Evolutionary conservation across 2,888 invertebrate species (phyloP).

Genomic region (Philereme transversata): DNA sequence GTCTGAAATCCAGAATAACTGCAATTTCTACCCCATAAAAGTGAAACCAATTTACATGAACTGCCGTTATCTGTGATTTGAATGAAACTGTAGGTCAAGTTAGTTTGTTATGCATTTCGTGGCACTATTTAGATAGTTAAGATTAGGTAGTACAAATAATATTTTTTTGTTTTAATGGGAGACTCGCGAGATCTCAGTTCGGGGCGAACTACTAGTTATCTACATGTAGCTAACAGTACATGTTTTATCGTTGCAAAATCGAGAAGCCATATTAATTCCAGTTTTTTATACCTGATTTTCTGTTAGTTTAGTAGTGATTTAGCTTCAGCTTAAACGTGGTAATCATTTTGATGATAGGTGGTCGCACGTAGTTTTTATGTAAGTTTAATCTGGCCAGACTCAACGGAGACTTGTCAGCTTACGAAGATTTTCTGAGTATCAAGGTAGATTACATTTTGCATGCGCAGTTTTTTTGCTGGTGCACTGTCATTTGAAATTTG

Average conservation of each 20-base stretch:
- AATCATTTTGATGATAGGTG: conserved; percentile 54
- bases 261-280: conserved; percentile 18
- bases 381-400: conserved; percentile 48
- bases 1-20: too few relatives aligned
- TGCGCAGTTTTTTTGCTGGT: conserved; percentile 27
- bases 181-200: too few relatives aligned
- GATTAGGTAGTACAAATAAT: too few relatives aligned
- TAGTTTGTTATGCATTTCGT: too few relatives aligned
- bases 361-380: conserved; percentile 45
- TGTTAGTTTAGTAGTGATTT: conserved; percentile 37
- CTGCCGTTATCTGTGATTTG: too few relatives aligned
- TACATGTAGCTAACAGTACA: conserved; percentile 7
- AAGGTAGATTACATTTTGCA: conserved; percentile 25
- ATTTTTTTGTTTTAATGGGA: too few relatives aligned
- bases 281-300: conserved; percentile 23
- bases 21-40: too few relatives aligned
- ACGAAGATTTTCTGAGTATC: conserved; percentile 34
- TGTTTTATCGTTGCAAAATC: conserved; percentile 17
- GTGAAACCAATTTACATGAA: too few relatives aligned
- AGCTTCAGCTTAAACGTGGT: conserved; percentile 48
- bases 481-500: conserved; percentile 31
- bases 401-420: conserved; percentile 49
- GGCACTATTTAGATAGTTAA: too few relatives aligned
- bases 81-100: too few relatives aligned
- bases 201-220: too few relatives aligned